Percentiles rank a stretch among this genome's conserved stretches.
Evolutionary conservation across 2,113 vertebrate genomes (phyloP).

Genomic region (Pelmatolapia mariae): DNA sequence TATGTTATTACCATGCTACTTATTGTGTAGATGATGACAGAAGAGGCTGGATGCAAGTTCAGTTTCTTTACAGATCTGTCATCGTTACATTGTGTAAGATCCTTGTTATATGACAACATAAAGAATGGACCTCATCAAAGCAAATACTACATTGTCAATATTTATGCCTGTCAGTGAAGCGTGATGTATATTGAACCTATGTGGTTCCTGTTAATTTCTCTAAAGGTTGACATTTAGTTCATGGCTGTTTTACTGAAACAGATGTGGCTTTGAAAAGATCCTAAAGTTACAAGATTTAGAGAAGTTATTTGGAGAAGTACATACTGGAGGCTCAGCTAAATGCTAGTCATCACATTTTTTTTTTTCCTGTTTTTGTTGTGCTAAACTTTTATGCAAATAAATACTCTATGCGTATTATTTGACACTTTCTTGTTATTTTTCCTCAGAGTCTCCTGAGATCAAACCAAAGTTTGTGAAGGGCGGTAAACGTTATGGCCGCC

Average conservation of each 20-base stretch:
- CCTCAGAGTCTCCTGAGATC: slow-evolving; percentile 78
- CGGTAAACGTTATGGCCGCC: slow-evolving; percentile 88
- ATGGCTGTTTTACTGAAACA: neutral
- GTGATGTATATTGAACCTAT: neutral
- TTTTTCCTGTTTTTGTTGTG: neutral
- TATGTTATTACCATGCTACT: neutral
- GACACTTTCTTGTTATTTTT: neutral
- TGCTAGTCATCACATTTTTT: neutral
- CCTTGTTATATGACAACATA: neutral
- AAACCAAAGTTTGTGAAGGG: slow-evolving; percentile 92
- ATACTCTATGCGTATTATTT: neutral
- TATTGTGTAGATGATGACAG: neutral
- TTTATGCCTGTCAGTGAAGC: neutral
- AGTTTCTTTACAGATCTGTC: neutral
- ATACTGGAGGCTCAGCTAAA: neutral
- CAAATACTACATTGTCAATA: neutral
- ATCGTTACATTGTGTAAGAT: neutral
- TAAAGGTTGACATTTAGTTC: neutral
- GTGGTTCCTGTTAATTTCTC: neutral
- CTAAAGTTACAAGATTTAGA: neutral
- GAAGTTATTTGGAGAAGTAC: slow-evolving; percentile 33
- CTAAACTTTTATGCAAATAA: neutral
- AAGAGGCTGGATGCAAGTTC: accelerated
- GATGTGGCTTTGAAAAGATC: neutral
- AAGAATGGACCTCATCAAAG: neutral